phyloP scores from a whole-genome alignment of 2,888 invertebrate species.

The Metalampra italica region DNA sequence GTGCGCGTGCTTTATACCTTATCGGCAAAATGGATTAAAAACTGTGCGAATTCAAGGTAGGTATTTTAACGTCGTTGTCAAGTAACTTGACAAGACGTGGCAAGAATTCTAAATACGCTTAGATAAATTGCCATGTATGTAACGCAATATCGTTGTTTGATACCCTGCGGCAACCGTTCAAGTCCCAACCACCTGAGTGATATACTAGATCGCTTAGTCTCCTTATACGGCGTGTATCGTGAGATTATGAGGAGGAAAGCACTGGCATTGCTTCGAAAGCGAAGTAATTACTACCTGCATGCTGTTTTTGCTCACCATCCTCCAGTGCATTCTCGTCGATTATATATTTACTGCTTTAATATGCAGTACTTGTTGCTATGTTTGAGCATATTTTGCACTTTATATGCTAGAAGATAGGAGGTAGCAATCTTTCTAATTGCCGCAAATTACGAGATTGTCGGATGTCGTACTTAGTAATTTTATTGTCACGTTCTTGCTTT shows the following conservation, averaged over 20 bases:
- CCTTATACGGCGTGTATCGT: slow-evolving; percentile 25
- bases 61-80: slow-evolving; percentile 15
- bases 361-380: slow-evolving; percentile 3
- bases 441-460: slow-evolving; percentile 3
- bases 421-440: slow-evolving; percentile 4
- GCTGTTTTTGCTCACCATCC: slow-evolving; percentile 30
- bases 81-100: slow-evolving; percentile 5
- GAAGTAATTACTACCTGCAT: slow-evolving; percentile 43
- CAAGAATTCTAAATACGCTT: not conserved
- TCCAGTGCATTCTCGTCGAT: slow-evolving; percentile 25
- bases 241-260: slow-evolving; percentile 33
- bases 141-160: not conserved
- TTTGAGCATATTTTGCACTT: slow-evolving; percentile 22
- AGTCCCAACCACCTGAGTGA: not conserved
- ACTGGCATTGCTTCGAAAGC: slow-evolving; percentile 40
- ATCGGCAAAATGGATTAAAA: not conserved
- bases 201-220: slow-evolving; percentile 1
- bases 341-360: slow-evolving; percentile 11
- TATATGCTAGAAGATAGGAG: slow-evolving; percentile 18
- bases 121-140: not conserved
- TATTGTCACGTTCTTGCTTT: slow-evolving; percentile 23
- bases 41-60: not conserved
- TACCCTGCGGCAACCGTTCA: not conserved
- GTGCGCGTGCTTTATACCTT: no score
- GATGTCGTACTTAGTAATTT: slow-evolving; percentile 15